Evolutionary conservation across 1,140 invertebrate species (phyloP).

Genomic region (Sipha flava): DNA sequence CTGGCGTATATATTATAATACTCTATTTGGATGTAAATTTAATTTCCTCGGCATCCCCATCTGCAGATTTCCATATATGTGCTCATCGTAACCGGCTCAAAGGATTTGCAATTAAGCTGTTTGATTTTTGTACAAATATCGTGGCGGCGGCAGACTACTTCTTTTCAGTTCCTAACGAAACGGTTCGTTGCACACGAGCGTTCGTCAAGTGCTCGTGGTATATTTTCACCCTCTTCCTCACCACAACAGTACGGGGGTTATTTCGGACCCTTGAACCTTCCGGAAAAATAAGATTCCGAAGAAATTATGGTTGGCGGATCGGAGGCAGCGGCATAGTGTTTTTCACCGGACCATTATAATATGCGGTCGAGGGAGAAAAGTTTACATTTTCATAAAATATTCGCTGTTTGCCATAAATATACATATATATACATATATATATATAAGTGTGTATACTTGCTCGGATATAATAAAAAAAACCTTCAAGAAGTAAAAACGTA

Average conservation of each 20-base stretch:
- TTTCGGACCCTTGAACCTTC: conserved; percentile 5
- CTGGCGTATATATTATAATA: background rate
- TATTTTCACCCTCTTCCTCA: background rate
- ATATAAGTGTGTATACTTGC: background rate
- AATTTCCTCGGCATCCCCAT: background rate
- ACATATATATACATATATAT: background rate
- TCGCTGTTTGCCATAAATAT: background rate
- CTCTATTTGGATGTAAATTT: background rate
- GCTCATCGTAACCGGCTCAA: background rate
- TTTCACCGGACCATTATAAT: conserved; percentile 3
- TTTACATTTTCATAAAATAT: conserved; percentile 27
- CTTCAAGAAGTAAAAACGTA: background rate
- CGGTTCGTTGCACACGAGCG: background rate
- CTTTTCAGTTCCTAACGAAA: background rate
- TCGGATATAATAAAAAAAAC: background rate
- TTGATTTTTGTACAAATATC: background rate
- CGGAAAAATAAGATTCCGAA: background rate
- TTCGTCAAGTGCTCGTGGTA: background rate
- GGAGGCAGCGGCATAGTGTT: background rate
- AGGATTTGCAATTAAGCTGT: background rate
- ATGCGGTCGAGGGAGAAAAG: background rate
- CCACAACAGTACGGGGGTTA: background rate
- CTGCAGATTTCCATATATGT: background rate
- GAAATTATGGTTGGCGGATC: background rate
- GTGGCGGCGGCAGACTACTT: background rate